These are phyloP conservation scores for Lagocephalus sceleratus DNA, from an alignment of 2,797 vertebrate species.

Conservation along the genomic window DNA sequence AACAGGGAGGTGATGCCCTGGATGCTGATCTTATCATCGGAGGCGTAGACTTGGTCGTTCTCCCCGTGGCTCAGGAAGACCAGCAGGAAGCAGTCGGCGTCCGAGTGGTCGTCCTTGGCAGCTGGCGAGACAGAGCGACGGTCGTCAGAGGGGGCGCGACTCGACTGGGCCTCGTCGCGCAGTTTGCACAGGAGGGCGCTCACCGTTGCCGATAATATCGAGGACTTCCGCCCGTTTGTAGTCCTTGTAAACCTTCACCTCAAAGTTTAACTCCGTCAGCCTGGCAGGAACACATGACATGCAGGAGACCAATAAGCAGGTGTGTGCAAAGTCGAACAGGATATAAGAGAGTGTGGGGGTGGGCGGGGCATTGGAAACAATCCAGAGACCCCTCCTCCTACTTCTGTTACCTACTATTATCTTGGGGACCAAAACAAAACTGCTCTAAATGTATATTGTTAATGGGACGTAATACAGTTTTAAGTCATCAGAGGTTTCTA, in stretches of 20 bases:
- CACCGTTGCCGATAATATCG: conserved; percentile 79
- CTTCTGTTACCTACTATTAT: too few species aligned
- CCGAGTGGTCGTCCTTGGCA: conserved; percentile 75
- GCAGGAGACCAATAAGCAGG: background rate
- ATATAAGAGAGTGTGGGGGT: too few species aligned
- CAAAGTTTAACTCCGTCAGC: conserved; percentile 84
- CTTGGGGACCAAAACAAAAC: too few species aligned
- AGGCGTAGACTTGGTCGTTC: conserved; percentile 81
- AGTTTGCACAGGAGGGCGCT: background rate
- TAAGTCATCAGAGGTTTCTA: too few species aligned
- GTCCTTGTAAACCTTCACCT: conserved; percentile 81
- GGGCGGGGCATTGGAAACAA: too few species aligned
- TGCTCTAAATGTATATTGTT: too few species aligned
- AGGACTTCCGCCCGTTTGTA: conserved; percentile 73
- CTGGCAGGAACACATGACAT: conserved; percentile 48
- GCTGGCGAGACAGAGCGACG: conserved; percentile 61
- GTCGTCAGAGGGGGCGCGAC: background rate
- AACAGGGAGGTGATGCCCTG: conserved; percentile 81
- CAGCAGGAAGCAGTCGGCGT: conserved; percentile 90
- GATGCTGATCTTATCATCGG: conserved; percentile 82
- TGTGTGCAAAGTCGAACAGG: too few species aligned
- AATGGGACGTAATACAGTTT: too few species aligned
- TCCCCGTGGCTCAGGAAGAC: conserved; percentile 92
- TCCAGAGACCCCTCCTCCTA: too few species aligned
- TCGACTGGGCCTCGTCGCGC: background rate